Evolutionary conservation across 2,113 vertebrate species (phyloP).

Genomic region (Neofelis nebulosa): DNA sequence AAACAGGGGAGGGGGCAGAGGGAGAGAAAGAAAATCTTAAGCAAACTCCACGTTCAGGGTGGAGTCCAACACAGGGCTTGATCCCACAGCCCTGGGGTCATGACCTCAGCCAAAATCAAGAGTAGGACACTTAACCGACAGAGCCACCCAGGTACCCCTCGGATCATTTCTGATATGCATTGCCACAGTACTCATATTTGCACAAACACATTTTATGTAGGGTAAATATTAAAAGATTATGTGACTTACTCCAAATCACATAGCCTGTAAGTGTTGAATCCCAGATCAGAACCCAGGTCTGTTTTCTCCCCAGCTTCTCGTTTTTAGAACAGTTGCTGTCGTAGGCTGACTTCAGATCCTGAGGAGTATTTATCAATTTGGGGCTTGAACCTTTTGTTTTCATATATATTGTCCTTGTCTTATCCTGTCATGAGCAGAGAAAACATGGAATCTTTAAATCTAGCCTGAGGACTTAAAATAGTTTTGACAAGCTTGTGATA

Average conservation of each 20-base stretch:
- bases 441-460: slow-evolving; percentile 49
- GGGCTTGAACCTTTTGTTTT: not conserved
- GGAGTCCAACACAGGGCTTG: too few relatives aligned
- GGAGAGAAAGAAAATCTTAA: too few relatives aligned
- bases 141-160: not conserved
- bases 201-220: not conserved
- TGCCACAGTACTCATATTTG: not conserved
- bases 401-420: not conserved
- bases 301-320: too few relatives aligned
- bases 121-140: too few relatives aligned
- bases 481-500: slow-evolving; percentile 60
- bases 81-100: too few relatives aligned
- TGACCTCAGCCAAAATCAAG: too few relatives aligned
- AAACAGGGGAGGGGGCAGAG: too few relatives aligned
- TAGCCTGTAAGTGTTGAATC: not conserved
- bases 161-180: not conserved
- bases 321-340: not conserved
- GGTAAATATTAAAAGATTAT: not conserved
- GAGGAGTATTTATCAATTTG: not conserved
- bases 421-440: not conserved
- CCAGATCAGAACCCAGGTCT: not conserved
- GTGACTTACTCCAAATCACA: not conserved
- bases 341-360: not conserved
- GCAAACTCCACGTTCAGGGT: too few relatives aligned
- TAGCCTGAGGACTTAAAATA: slow-evolving; percentile 51